Percentiles rank a stretch among this genome's conserved stretches.
phyloP scores from a whole-genome alignment of 2,888 invertebrate genomes.

The Trichogramma evanescens region DNA sequence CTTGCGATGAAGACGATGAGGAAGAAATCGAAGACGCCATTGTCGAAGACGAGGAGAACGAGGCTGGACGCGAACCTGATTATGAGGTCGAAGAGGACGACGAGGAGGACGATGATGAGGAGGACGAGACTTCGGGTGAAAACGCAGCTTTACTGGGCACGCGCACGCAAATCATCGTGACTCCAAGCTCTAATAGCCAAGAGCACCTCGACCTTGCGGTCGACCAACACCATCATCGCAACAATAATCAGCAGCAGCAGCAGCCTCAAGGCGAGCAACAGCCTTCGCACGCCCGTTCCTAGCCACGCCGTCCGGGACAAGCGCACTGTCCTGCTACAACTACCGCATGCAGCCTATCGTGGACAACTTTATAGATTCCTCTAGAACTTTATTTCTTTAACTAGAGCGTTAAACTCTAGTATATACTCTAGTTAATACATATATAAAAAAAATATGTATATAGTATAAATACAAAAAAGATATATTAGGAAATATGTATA shows the following conservation, averaged over 20 bases:
- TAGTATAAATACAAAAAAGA: too few relatives aligned
- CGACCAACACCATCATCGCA: constrained; percentile 6
- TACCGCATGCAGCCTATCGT: too few relatives aligned
- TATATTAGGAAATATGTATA: too few relatives aligned
- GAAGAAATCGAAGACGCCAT: constrained; percentile 12
- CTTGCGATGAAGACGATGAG: constrained; percentile 14
- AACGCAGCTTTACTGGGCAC: constrained; percentile 52
- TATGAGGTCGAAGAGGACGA: constrained; percentile 35
- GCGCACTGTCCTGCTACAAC: neutral
- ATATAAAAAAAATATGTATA: too few relatives aligned
- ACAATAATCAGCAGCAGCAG: neutral
- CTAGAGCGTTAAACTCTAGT: too few relatives aligned
- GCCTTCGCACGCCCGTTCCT: constrained; percentile 25
- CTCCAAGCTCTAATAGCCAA: constrained; percentile 30
- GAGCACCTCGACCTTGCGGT: constrained; percentile 14
- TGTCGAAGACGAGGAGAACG: constrained; percentile 1
- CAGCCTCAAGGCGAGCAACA: constrained; percentile 17
- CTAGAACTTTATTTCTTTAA: too few relatives aligned
- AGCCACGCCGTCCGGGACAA: constrained; percentile 14
- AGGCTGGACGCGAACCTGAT: constrained; percentile 15
- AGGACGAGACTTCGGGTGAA: constrained; percentile 47
- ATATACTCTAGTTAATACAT: too few relatives aligned
- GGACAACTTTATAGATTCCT: too few relatives aligned
- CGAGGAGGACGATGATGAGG: constrained; percentile 45
- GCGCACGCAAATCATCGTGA: constrained; percentile 33